Percentiles rank a stretch among this genome's conserved stretches.
Conservation (phyloP, 1,140 invertebrate genomes). For the Drosophila bifasciata region DNA sequence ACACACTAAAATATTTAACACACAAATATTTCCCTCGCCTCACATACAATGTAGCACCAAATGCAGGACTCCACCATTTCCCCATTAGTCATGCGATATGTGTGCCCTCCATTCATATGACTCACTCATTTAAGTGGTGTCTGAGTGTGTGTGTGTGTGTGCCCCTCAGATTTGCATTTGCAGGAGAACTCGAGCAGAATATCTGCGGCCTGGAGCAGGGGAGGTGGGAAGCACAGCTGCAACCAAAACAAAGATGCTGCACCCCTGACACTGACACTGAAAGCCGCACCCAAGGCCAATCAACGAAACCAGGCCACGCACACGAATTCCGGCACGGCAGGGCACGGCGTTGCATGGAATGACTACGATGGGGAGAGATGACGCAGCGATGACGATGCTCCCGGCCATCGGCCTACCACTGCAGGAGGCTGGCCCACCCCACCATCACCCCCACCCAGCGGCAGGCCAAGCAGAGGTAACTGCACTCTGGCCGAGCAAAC, state of each 20-base stretch:
- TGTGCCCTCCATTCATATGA: too few relatives aligned
- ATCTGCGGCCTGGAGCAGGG: too few relatives aligned
- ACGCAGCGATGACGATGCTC: conserved; percentile 47
- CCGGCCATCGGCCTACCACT: conserved; percentile 30
- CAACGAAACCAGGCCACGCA: conserved; percentile 77
- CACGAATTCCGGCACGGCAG: conserved; percentile 58
- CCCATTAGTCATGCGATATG: too few relatives aligned
- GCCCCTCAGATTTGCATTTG: conserved; percentile 39
- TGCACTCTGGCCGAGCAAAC: conserved; percentile 69
- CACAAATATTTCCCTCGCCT: too few relatives aligned
- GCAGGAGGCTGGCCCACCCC: conserved; percentile 26
- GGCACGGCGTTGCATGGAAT: conserved; percentile 37
- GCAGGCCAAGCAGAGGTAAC: conserved; percentile 54
- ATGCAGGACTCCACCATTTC: too few relatives aligned
- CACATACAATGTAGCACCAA: too few relatives aligned
- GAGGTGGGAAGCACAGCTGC: conserved; percentile 15
- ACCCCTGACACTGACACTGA: conserved; percentile 77
- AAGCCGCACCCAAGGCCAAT: conserved; percentile 74
- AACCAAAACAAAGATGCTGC: conserved; percentile 74
- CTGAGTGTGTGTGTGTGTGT: too few relatives aligned
- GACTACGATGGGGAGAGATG: conserved; percentile 31
- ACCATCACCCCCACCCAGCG: background rate
- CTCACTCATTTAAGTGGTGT: too few relatives aligned
- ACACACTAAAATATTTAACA: too few relatives aligned
- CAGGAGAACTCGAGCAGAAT: conserved; percentile 30